phyloP scores from a whole-genome alignment of 92 coral and sea anemone species.

The Siderastrea siderea region DNA sequence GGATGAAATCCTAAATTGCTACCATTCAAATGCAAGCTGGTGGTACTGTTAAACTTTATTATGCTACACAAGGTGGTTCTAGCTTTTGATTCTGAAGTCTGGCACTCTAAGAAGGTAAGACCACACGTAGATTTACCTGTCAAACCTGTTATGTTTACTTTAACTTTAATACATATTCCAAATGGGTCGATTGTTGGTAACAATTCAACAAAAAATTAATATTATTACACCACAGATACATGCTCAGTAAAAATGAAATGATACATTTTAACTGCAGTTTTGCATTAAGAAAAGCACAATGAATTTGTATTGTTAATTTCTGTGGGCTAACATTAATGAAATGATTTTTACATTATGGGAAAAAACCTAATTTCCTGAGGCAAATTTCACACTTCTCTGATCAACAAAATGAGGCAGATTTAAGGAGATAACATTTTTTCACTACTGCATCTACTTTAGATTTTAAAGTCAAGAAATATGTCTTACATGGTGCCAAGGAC shows the following conservation, averaged over 20 bases:
- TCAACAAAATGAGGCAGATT: too few relatives aligned
- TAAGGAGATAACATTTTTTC: too few relatives aligned
- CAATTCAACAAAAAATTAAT: neutral
- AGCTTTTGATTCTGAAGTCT: neutral
- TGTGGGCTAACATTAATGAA: neutral
- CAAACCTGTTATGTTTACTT: conserved; percentile 24
- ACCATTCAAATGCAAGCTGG: neutral
- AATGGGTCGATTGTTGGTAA: neutral
- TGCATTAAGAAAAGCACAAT: neutral
- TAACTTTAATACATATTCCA: neutral
- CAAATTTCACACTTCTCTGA: neutral
- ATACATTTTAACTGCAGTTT: neutral
- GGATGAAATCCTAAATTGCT: too few relatives aligned
- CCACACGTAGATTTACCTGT: neutral
- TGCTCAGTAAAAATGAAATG: too few relatives aligned
- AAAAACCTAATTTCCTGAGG: neutral
- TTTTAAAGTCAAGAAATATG: too few relatives aligned
- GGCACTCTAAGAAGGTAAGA: neutral
- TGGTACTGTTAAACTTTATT: neutral
- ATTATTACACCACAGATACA: too few relatives aligned
- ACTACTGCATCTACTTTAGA: too few relatives aligned
- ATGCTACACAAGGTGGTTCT: too few relatives aligned
- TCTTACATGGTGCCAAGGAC: too few relatives aligned
- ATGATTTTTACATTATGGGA: too few relatives aligned
- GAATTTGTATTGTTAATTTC: neutral